Conservation (phyloP, 1,140 invertebrate genomes). For the Drosophila bocqueti region DNA sequence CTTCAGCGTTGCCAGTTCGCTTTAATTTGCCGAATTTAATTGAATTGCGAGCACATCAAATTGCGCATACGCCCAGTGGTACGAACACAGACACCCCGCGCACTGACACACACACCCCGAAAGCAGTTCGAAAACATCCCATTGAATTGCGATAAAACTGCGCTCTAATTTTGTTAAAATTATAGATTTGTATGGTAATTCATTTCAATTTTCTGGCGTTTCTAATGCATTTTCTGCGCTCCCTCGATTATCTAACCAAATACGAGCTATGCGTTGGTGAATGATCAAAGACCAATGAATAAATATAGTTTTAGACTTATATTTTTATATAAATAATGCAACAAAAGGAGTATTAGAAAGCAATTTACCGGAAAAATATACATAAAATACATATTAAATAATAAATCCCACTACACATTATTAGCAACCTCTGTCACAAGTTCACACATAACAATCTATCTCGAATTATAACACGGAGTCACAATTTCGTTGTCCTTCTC, state of each 20-base stretch:
- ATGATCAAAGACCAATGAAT: background rate
- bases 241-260: slow-evolving; percentile 31
- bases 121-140: slow-evolving; percentile 21
- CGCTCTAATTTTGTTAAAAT: slow-evolving; percentile 64
- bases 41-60: slow-evolving; percentile 70
- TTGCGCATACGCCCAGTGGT: slow-evolving; percentile 61
- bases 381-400: background rate
- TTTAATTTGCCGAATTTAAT: slow-evolving; percentile 74
- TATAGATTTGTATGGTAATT: slow-evolving; percentile 61
- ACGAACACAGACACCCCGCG: background rate
- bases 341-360: too few relatives aligned
- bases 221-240: slow-evolving; percentile 43
- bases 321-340: background rate
- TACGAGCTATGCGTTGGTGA: slow-evolving; percentile 7
- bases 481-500: slow-evolving; percentile 15
- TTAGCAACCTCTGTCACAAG: background rate
- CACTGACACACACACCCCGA: background rate
- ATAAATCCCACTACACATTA: background rate
- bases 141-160: slow-evolving; percentile 63
- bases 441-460: slow-evolving; percentile 3
- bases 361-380: too few relatives aligned
- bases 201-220: slow-evolving; percentile 57
- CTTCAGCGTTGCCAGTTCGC: slow-evolving; percentile 61
- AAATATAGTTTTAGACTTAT: background rate
- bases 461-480: background rate